phyloP scores from a whole-genome alignment of 2,888 invertebrate genomes.

The Cheilosia grossa region DNA sequence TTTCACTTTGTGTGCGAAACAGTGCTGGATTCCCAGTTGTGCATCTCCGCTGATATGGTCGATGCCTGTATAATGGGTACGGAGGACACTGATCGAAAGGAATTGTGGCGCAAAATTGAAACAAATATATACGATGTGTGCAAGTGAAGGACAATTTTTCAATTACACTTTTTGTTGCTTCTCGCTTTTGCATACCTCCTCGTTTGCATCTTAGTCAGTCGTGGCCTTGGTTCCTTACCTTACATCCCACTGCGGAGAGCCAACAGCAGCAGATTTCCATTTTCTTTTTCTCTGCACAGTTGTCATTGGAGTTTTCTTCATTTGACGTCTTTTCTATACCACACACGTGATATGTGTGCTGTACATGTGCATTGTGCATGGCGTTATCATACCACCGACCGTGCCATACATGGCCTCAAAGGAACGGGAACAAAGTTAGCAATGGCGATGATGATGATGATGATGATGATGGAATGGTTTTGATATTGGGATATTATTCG shows the following conservation, averaged over 20 bases:
- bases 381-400: not conserved
- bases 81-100: conserved; percentile 42
- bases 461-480: conserved; percentile 70
- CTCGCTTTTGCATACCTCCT: conserved; percentile 1
- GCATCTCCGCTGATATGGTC: not conserved
- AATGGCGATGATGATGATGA: conserved; percentile 64
- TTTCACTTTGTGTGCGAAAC: conserved; percentile 59
- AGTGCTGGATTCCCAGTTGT: conserved; percentile 31
- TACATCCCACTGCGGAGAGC: conserved; percentile 19
- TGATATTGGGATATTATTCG: conserved; percentile 71
- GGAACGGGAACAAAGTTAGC: conserved; percentile 54
- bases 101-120: conserved; percentile 66
- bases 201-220: conserved; percentile 42
- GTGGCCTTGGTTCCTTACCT: conserved; percentile 55
- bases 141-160: conserved; percentile 71
- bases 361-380: conserved; percentile 17
- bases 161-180: conserved; percentile 44
- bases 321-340: conserved; percentile 57
- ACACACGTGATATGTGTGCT: conserved; percentile 26
- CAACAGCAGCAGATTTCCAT: conserved; percentile 22
- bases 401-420: conserved; percentile 58
- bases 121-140: conserved; percentile 53
- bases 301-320: conserved; percentile 59
- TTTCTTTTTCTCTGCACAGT: conserved; percentile 23
- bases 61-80: conserved; percentile 1